Conservation (phyloP, 2,888 invertebrate genomes). For the Griposia aprilina region DNA sequence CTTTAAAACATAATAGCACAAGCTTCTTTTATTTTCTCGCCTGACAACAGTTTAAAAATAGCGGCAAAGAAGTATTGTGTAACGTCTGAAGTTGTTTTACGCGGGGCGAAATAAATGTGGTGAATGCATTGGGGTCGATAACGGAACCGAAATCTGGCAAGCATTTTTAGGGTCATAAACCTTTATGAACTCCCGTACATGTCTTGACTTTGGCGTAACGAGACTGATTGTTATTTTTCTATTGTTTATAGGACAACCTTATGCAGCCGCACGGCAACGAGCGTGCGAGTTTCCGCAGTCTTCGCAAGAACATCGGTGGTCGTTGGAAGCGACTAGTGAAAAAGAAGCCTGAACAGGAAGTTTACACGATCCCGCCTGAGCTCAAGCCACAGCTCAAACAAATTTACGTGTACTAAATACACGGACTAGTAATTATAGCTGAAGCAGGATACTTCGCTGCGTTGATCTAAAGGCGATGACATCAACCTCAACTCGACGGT, state of each 20-base stretch:
- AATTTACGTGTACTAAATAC: slow-evolving; percentile 95
- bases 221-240: slow-evolving; percentile 74
- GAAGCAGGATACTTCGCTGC: slow-evolving; percentile 86
- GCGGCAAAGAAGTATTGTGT: slow-evolving; percentile 76
- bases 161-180: slow-evolving; percentile 77
- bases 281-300: slow-evolving; percentile 94
- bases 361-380: slow-evolving; percentile 96
- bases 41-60: slow-evolving; percentile 82
- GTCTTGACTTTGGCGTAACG: slow-evolving; percentile 57
- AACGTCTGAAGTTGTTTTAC: slow-evolving; percentile 78
- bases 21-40: slow-evolving; percentile 74
- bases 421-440: slow-evolving; percentile 76
- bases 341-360: slow-evolving; percentile 95
- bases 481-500: slow-evolving; percentile 82
- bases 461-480: slow-evolving; percentile 78
- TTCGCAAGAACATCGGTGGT: slow-evolving; percentile 96
- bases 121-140: slow-evolving; percentile 80
- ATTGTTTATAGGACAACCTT: slow-evolving; percentile 93
- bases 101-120: slow-evolving; percentile 74
- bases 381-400: slow-evolving; percentile 96
- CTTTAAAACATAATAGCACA: slow-evolving; percentile 68
- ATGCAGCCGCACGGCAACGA: slow-evolving; percentile 93
- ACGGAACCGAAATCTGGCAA: slow-evolving; percentile 78
- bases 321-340: slow-evolving; percentile 96
- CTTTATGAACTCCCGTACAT: slow-evolving; percentile 61